These are phyloP conservation scores for Oophaga pumilio DNA, from an alignment of 2,113 vertebrate species.

Conservation along the genomic window DNA sequence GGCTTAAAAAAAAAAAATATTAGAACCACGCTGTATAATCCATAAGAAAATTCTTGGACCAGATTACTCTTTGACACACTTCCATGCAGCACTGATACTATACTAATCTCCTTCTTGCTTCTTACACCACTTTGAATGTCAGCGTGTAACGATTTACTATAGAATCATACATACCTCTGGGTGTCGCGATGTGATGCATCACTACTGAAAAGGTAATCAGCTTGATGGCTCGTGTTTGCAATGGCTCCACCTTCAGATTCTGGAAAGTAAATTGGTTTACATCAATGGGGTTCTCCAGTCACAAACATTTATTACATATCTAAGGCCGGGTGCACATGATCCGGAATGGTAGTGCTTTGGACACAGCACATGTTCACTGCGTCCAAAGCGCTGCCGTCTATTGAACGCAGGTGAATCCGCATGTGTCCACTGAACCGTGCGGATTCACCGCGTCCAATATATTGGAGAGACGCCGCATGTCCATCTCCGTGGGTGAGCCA, in stretches of 20 bases:
- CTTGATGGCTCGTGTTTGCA: slow-evolving; percentile 44
- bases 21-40: too few relatives aligned
- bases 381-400: too few relatives aligned
- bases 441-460: neutral
- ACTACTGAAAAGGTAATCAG: slow-evolving; percentile 74
- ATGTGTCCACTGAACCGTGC: too few relatives aligned
- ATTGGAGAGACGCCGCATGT: too few relatives aligned
- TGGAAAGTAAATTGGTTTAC: slow-evolving; percentile 54
- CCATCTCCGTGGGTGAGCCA: too few relatives aligned
- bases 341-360: too few relatives aligned
- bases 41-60: too few relatives aligned
- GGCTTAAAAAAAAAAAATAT: too few relatives aligned
- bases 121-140: neutral
- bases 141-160: neutral
- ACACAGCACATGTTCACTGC: too few relatives aligned
- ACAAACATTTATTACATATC: neutral
- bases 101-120: too few relatives aligned
- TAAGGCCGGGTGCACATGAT: neutral
- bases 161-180: slow-evolving; percentile 65
- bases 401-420: too few relatives aligned
- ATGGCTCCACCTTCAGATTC: slow-evolving; percentile 66
- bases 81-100: neutral
- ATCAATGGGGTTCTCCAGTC: neutral
- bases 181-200: slow-evolving; percentile 74
- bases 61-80: too few relatives aligned